Conservation (phyloP, 2,888 invertebrate species). For the Linhomoeus sp. region DNA sequence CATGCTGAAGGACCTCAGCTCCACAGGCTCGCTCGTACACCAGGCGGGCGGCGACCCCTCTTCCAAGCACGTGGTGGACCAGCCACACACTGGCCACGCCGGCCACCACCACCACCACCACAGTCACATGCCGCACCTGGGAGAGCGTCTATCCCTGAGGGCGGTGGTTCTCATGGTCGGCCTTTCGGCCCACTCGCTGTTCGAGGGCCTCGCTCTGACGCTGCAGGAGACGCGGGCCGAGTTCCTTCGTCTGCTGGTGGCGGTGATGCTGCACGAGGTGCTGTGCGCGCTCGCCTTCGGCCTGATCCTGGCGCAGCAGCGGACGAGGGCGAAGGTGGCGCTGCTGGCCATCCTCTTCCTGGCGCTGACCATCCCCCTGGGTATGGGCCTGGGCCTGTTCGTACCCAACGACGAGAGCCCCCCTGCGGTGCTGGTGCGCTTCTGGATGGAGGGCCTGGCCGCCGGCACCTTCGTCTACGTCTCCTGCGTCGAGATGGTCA, state of each 20-base stretch:
- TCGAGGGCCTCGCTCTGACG: slow-evolving; percentile 41
- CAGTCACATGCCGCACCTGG: not conserved
- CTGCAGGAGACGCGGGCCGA: slow-evolving; percentile 25
- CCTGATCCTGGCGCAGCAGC: slow-evolving; percentile 17
- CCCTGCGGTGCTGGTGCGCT: slow-evolving; percentile 10
- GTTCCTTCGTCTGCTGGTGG: not conserved
- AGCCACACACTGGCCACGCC: too few relatives aligned
- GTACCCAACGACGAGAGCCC: not conserved
- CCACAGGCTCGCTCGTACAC: too few relatives aligned
- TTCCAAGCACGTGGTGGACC: too few relatives aligned
- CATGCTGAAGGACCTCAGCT: too few relatives aligned
- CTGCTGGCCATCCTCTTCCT: slow-evolving; percentile 12
- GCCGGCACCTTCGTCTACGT: slow-evolving; percentile 24
- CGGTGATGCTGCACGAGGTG: slow-evolving; percentile 6
- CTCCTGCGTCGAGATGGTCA: slow-evolving; percentile 19
- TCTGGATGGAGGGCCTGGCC: slow-evolving; percentile 19
- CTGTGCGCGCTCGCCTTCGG: slow-evolving; percentile 21
- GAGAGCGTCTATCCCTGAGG: slow-evolving; percentile 25
- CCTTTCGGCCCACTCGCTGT: slow-evolving; percentile 38
- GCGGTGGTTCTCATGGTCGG: slow-evolving; percentile 36
- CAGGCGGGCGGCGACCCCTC: too few relatives aligned
- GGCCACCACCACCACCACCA: slow-evolving; percentile 10
- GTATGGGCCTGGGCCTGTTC: slow-evolving; percentile 14
- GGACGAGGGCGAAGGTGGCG: slow-evolving; percentile 11
- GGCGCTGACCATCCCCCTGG: slow-evolving; percentile 16